Evolutionary conservation across 2,797 vertebrate genomes (phyloP).

Genomic region (Clangula hyemalis): DNA sequence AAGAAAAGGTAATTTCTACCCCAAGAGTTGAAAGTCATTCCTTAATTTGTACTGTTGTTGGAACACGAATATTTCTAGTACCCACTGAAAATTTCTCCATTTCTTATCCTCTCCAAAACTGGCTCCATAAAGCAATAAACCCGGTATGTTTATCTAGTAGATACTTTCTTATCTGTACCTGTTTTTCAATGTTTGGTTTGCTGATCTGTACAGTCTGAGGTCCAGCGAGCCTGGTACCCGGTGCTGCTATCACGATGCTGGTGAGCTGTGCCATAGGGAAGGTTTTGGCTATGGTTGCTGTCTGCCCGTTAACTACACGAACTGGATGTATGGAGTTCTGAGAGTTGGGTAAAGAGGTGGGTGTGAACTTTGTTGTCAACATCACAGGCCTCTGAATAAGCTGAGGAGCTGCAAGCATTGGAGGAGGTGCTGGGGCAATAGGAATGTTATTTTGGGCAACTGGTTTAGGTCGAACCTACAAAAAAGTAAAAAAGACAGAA

Average conservation of each 20-base stretch:
- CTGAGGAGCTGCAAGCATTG: slow-evolving; percentile 97
- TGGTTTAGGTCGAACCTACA: slow-evolving; percentile 93
- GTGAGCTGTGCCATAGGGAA: slow-evolving; percentile 88
- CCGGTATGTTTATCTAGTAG: neutral
- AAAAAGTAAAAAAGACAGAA: neutral
- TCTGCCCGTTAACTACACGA: slow-evolving; percentile 96
- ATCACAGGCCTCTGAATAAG: slow-evolving; percentile 96
- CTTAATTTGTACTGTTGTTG: neutral
- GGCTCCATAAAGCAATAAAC: neutral
- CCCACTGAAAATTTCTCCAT: neutral
- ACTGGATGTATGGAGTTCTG: slow-evolving; percentile 96
- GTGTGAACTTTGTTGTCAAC: slow-evolving; percentile 92
- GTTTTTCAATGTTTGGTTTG: slow-evolving; percentile 91
- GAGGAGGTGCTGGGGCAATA: slow-evolving; percentile 95
- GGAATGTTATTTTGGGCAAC: slow-evolving; percentile 93
- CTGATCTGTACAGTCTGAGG: slow-evolving; percentile 93
- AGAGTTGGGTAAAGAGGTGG: slow-evolving; percentile 86
- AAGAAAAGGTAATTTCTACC: slow-evolving; percentile 11
- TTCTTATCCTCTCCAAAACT: neutral
- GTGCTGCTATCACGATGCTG: slow-evolving; percentile 95
- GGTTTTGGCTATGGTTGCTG: slow-evolving; percentile 87
- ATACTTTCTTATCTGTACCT: slow-evolving; percentile 79
- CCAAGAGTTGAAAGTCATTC: slow-evolving; percentile 1
- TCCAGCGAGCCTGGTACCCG: slow-evolving; percentile 84
- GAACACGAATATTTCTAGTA: neutral